Percentiles rank a stretch among this genome's conserved stretches.
phyloP scores from a whole-genome alignment of 2,113 vertebrate species.

The Syrmaticus mikado region DNA sequence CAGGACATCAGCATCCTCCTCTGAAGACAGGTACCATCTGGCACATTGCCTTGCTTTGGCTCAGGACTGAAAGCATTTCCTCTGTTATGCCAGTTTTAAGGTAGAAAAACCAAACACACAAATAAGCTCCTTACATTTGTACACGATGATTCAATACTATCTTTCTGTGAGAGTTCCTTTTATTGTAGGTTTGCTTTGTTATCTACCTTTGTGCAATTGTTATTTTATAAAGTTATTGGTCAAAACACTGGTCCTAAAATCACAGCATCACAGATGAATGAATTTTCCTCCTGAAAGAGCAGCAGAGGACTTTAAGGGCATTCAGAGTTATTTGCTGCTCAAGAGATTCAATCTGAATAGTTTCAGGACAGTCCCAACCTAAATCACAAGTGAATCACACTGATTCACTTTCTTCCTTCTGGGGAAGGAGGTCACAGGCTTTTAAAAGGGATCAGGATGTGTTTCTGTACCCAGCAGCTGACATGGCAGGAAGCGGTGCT shows the following conservation, averaged over 20 bases:
- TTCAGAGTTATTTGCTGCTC: fast-evolving
- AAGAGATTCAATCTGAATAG: background rate
- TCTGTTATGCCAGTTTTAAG: background rate
- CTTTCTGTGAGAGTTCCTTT: background rate
- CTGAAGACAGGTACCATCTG: background rate
- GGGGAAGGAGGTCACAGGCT: background rate
- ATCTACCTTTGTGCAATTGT: background rate
- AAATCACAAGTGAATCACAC: background rate
- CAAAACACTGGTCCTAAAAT: background rate
- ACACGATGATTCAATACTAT: background rate
- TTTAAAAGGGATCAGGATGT: background rate
- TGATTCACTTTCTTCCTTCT: background rate
- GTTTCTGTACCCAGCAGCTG: constrained; percentile 8
- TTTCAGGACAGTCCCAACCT: background rate
- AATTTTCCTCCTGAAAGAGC: background rate
- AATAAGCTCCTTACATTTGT: background rate
- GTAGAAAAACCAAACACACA: background rate
- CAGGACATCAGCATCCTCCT: background rate
- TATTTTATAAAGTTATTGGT: background rate
- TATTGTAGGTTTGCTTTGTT: background rate
- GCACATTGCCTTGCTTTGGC: background rate
- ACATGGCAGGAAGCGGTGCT: background rate
- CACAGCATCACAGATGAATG: background rate
- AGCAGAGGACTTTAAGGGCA: background rate
- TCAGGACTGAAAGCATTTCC: background rate